These are phyloP conservation scores for Thunnus albacares DNA, from an alignment of 2,797 vertebrate species.

Conservation along the genomic window DNA sequence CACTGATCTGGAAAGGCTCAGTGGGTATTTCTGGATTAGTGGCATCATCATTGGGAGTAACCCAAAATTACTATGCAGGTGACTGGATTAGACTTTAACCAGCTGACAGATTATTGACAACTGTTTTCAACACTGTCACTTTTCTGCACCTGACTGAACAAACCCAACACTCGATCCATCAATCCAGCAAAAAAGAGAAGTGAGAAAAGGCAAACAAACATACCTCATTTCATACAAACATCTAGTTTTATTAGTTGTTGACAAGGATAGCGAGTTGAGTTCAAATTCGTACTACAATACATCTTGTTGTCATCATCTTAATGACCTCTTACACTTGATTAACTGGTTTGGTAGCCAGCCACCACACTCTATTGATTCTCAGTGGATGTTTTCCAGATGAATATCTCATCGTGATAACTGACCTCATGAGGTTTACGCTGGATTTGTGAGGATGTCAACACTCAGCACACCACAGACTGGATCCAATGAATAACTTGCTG, in stretches of 20 bases:
- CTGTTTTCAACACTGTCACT: background rate
- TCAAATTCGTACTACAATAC: background rate
- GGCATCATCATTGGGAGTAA: background rate
- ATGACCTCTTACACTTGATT: constrained; percentile 12
- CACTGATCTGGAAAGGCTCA: background rate
- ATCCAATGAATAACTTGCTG: constrained; percentile 4
- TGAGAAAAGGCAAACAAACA: background rate
- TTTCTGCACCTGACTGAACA: too few relatives aligned
- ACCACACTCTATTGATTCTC: constrained; percentile 13
- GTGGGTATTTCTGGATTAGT: background rate
- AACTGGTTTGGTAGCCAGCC: constrained; percentile 11
- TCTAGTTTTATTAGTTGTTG: background rate
- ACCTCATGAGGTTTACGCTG: constrained; percentile 29
- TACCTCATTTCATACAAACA: background rate
- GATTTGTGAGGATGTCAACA: constrained; percentile 1
- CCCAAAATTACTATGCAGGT: background rate
- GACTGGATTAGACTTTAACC: constrained; percentile 15
- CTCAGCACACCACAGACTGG: constrained; percentile 13
- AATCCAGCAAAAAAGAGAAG: background rate
- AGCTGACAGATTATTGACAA: background rate
- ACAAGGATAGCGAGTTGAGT: background rate
- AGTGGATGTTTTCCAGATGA: constrained; percentile 30
- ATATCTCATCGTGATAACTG: constrained; percentile 7
- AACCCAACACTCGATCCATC: too few relatives aligned
- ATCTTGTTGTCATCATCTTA: background rate